Conservation (phyloP, 2,113 vertebrate genomes). For the Stigmatopora argus region DNA sequence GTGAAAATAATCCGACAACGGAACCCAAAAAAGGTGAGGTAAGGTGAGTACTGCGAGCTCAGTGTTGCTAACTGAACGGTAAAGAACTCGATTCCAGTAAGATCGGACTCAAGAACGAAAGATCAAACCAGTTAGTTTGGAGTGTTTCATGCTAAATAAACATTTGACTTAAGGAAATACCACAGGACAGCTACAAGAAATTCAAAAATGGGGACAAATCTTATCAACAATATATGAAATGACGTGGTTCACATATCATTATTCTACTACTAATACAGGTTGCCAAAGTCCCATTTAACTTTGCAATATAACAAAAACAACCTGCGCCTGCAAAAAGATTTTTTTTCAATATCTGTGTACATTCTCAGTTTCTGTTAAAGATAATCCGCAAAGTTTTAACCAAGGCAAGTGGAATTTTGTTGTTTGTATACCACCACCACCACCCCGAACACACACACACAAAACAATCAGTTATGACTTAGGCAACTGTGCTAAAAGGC, state of each 20-base stretch:
- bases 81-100: constrained; percentile 15
- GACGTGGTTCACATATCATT: no score
- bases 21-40: constrained; percentile 26
- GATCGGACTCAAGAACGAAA: constrained; percentile 4
- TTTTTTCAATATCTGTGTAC: not conserved
- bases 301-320: not conserved
- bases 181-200: not conserved
- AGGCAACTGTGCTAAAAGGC: not conserved
- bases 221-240: no score
- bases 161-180: not conserved
- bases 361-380: not conserved
- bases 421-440: not conserved
- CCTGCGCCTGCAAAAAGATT: no score
- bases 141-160: not conserved
- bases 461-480: not conserved
- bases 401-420: not conserved
- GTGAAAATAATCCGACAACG: constrained; percentile 29
- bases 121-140: constrained; percentile 34
- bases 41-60: constrained; percentile 26
- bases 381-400: not conserved
- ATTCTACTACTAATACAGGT: not conserved
- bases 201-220: not conserved
- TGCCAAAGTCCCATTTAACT: not conserved
- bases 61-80: constrained; percentile 9
- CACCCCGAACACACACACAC: no score